Percentiles rank a stretch among this genome's conserved stretches.
These are phyloP conservation scores for Barbus barbus DNA, from an alignment of 2,113 vertebrate genomes.

Conservation along the genomic window DNA sequence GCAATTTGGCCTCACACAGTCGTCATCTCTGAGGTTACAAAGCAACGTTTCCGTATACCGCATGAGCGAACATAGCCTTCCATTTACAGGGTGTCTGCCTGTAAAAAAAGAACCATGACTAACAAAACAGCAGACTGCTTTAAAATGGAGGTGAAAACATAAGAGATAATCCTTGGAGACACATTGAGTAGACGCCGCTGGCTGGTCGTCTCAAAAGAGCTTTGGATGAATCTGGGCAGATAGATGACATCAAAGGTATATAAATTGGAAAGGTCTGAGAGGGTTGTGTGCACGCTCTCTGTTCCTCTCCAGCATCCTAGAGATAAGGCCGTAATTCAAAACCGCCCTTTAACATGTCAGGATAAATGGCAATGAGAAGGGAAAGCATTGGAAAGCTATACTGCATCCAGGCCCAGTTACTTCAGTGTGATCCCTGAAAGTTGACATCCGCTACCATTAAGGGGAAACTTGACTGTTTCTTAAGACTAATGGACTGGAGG, in stretches of 20 bases:
- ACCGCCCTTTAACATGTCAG: conserved; percentile 55
- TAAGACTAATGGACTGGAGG: conserved; percentile 2
- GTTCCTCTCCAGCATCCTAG: conserved; percentile 17
- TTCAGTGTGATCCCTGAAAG: conserved; percentile 27
- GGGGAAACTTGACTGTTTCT: conserved; percentile 33
- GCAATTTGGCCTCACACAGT: conserved; percentile 10
- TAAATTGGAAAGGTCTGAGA: conserved; percentile 27
- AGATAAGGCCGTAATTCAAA: conserved; percentile 61
- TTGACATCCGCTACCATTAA: conserved; percentile 27
- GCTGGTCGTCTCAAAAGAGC: not conserved
- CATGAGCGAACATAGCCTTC: conserved; percentile 25
- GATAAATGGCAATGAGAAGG: conserved; percentile 46
- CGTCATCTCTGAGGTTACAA: conserved; percentile 43
- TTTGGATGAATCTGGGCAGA: not conserved
- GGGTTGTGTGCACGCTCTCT: conserved; percentile 5
- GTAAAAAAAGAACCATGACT: conserved; percentile 47
- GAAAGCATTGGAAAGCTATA: conserved; percentile 34
- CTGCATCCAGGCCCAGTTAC: conserved; percentile 40
- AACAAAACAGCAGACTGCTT: conserved; percentile 45
- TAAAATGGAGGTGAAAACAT: conserved; percentile 12
- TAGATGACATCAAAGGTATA: conserved; percentile 26
- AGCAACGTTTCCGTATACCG: conserved; percentile 20
- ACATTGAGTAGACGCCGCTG: conserved; percentile 16
- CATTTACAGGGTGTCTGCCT: conserved; percentile 32
- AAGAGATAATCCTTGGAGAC: conserved; percentile 24